Percentiles rank a stretch among this genome's conserved stretches.
phyloP scores from a whole-genome alignment of 2,888 invertebrate species.

The Choreutis nemorana region DNA sequence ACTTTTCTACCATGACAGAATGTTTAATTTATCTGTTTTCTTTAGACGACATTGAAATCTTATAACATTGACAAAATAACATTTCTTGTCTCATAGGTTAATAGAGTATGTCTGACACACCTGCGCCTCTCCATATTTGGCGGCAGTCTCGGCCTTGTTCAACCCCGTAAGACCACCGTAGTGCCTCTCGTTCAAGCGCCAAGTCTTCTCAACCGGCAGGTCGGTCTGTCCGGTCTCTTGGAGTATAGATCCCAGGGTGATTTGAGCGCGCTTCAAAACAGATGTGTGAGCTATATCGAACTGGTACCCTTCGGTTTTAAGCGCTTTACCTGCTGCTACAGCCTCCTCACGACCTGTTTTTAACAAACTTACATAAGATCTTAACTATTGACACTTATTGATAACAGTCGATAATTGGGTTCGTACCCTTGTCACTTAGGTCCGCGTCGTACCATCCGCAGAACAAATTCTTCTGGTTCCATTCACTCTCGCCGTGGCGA shows the following conservation, averaged over 20 bases:
- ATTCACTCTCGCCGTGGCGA: constrained; percentile 79
- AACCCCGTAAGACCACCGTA: constrained; percentile 87
- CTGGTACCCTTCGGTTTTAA: constrained; percentile 72
- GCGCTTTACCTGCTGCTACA: constrained; percentile 72
- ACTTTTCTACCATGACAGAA: no score
- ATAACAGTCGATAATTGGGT: no score
- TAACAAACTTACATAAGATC: neutral
- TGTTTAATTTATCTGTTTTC: neutral
- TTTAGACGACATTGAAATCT: neutral
- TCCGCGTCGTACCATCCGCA: constrained; percentile 79
- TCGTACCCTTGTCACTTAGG: constrained; percentile 71
- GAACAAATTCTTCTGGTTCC: constrained; percentile 77
- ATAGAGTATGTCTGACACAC: constrained; percentile 46
- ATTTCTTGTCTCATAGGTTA: constrained; percentile 1
- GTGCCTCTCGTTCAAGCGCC: constrained; percentile 88
- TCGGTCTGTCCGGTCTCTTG: constrained; percentile 72
- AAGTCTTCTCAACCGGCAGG: constrained; percentile 74
- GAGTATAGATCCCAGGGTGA: constrained; percentile 74
- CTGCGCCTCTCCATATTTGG: constrained; percentile 85
- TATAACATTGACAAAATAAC: no score
- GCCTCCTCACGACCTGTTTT: constrained; percentile 73
- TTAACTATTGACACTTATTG: no score
- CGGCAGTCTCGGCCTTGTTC: constrained; percentile 85
- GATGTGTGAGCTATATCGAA: constrained; percentile 87
- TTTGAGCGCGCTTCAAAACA: constrained; percentile 78